Conservation (phyloP, 1,140 invertebrate species). For the Drosophila obscura region DNA sequence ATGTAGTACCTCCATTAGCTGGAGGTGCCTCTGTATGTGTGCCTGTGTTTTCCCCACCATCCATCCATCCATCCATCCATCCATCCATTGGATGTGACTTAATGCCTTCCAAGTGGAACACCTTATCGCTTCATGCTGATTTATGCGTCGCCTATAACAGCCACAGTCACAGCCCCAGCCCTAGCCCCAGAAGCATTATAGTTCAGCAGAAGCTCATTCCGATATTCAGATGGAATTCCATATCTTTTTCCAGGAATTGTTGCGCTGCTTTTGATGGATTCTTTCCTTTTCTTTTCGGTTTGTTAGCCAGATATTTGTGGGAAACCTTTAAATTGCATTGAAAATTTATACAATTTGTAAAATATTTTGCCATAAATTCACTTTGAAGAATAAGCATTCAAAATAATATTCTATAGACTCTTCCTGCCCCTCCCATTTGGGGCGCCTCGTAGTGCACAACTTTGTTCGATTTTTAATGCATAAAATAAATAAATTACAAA, state of each 20-base stretch:
- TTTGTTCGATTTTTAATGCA: constrained; percentile 29
- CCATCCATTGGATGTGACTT: constrained; percentile 46
- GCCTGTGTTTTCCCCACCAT: constrained; percentile 32
- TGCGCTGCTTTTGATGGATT: constrained; percentile 36
- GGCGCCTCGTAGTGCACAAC: background rate
- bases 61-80: background rate
- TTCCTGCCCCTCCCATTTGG: background rate
- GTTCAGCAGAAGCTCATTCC: constrained; percentile 32
- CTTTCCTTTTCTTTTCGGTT: constrained; percentile 4
- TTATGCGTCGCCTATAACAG: constrained; percentile 64
- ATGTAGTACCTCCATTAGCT: constrained; percentile 47
- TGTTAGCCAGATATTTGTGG: background rate
- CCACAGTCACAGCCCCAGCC: background rate
- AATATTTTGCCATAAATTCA: background rate
- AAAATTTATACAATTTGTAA: background rate
- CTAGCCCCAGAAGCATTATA: background rate
- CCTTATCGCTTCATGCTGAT: constrained; percentile 66
- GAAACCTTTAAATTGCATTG: background rate
- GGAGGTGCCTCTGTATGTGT: background rate
- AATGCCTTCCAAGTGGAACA: constrained; percentile 62
- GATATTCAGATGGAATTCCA: constrained; percentile 39
- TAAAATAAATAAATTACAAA: constrained; percentile 35
- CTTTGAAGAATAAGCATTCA: background rate
- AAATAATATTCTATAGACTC: background rate
- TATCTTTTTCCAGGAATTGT: constrained; percentile 28